Conservation (phyloP, 2,113 vertebrate species). For the Oncorhynchus tshawytscha region DNA sequence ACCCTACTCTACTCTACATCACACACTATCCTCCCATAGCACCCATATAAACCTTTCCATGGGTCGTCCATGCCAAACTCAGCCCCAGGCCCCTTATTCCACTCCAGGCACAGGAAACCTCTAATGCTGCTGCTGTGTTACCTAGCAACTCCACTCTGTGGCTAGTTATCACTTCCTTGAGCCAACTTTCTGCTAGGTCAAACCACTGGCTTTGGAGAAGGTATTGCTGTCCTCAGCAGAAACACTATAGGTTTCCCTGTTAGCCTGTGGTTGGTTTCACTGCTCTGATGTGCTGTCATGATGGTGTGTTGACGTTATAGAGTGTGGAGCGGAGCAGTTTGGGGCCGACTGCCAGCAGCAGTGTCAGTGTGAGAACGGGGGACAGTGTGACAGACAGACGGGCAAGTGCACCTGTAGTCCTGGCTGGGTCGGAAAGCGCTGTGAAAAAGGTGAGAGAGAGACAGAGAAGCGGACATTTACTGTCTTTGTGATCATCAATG, state of each 20-base stretch:
- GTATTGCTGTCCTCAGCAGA: slow-evolving; percentile 36
- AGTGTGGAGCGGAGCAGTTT: slow-evolving; percentile 72
- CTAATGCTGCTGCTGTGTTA: slow-evolving; percentile 40
- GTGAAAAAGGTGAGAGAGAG: slow-evolving; percentile 76
- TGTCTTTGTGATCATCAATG: background rate
- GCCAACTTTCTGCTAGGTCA: slow-evolving; percentile 20
- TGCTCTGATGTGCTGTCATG: background rate
- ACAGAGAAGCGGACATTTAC: background rate
- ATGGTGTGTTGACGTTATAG: slow-evolving; percentile 59
- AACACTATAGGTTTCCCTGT: slow-evolving; percentile 18
- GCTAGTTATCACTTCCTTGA: slow-evolving; percentile 11
- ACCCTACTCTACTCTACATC: slow-evolving; percentile 27
- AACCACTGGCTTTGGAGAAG: slow-evolving; percentile 1
- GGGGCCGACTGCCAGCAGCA: slow-evolving; percentile 73
- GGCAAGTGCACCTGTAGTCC: slow-evolving; percentile 80
- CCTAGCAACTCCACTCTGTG: slow-evolving; percentile 24
- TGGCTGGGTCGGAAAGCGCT: slow-evolving; percentile 79
- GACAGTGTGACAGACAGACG: slow-evolving; percentile 73
- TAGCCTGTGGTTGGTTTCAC: background rate
- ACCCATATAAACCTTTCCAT: slow-evolving; percentile 40
- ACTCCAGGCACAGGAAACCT: slow-evolving; percentile 41
- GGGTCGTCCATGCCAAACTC: slow-evolving; percentile 14
- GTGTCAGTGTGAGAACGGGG: slow-evolving; percentile 80
- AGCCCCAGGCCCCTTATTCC: slow-evolving; percentile 5
- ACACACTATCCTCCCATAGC: slow-evolving; percentile 31